Percentiles rank a stretch among this genome's conserved stretches.
phyloP scores from a whole-genome alignment of 2,888 invertebrate species.

The Bibio marci region DNA sequence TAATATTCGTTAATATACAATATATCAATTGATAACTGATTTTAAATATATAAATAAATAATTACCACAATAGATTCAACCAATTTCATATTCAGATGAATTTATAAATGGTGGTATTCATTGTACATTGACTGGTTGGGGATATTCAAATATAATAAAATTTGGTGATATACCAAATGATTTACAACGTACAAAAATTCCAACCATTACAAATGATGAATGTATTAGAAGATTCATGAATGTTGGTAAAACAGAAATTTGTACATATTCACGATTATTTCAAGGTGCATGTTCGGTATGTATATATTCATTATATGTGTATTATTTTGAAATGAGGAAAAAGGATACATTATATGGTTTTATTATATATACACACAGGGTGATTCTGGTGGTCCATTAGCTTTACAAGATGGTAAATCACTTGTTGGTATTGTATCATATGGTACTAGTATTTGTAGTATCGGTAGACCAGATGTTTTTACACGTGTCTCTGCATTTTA shows the following conservation, averaged over 20 bases:
- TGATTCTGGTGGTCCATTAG: constrained; percentile 27
- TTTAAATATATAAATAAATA: constrained; percentile 16
- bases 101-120: constrained; percentile 1
- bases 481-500: constrained; percentile 23
- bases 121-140: constrained; percentile 19
- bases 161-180: constrained; percentile 15
- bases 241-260: constrained; percentile 23
- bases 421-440: constrained; percentile 25
- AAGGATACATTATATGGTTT: neutral
- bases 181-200: constrained; percentile 20
- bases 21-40: too few relatives aligned
- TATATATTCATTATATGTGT: neutral
- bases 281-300: constrained; percentile 22
- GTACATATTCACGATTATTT: constrained; percentile 17
- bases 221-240: constrained; percentile 19
- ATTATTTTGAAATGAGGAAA: constrained; percentile 4
- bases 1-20: too few relatives aligned
- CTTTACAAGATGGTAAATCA: constrained; percentile 13
- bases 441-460: constrained; percentile 15
- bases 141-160: constrained; percentile 22
- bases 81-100: constrained; percentile 2
- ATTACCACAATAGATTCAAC: constrained; percentile 5
- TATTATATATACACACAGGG: constrained; percentile 15
- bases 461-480: constrained; percentile 22
- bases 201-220: constrained; percentile 19